Evolutionary conservation across 2,888 invertebrate species (phyloP).

Genomic region (Nomada flava): DNA sequence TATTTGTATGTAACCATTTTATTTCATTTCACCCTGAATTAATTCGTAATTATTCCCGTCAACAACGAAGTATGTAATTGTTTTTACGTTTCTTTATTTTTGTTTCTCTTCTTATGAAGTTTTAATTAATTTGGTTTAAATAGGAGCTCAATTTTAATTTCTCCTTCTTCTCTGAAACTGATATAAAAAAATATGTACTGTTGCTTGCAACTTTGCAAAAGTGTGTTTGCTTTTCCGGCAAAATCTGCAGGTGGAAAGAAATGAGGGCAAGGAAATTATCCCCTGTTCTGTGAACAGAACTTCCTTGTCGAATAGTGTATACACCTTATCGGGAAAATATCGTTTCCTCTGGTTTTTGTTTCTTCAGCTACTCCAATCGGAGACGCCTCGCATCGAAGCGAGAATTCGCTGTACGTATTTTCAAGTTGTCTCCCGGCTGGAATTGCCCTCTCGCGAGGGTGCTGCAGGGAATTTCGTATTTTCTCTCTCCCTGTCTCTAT

Average conservation of each 20-base stretch:
- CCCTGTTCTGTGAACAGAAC: not conserved
- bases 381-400: not conserved
- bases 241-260: constrained; percentile 4
- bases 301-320: not conserved
- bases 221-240: constrained; percentile 13
- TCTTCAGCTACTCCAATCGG: not conserved
- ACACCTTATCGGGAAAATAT: constrained; percentile 1
- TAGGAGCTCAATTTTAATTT: too few relatives aligned
- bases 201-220: constrained; percentile 7
- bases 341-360: not conserved
- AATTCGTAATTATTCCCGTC: not conserved
- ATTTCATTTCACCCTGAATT: not conserved
- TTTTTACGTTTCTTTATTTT: too few relatives aligned
- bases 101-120: too few relatives aligned
- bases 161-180: too few relatives aligned
- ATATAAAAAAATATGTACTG: too few relatives aligned
- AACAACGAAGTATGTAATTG: too few relatives aligned
- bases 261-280: not conserved
- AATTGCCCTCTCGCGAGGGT: constrained; percentile 4
- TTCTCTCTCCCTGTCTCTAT: not conserved
- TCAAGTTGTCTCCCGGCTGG: constrained; percentile 1
- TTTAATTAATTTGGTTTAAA: too few relatives aligned
- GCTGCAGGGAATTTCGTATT: not conserved
- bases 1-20: not conserved
- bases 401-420: constrained; percentile 2